These are phyloP conservation scores for Thryonomys swinderianus DNA, from an alignment of 2,113 vertebrate species.

Conservation along the genomic window DNA sequence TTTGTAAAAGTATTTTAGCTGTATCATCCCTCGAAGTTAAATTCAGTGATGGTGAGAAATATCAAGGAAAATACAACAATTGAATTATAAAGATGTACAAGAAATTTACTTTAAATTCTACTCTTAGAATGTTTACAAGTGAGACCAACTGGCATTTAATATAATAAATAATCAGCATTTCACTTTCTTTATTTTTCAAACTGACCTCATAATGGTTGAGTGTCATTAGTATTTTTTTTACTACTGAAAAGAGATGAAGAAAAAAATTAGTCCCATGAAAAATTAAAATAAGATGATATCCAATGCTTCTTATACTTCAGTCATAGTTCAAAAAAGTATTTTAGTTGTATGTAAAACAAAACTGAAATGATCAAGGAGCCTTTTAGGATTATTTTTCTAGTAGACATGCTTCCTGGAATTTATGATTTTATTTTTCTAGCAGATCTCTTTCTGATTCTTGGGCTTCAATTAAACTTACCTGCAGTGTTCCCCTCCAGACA, in stretches of 20 bases:
- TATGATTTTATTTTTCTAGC: neutral
- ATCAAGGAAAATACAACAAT: neutral
- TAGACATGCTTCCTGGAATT: neutral
- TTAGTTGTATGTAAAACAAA: neutral
- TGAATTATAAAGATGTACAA: neutral
- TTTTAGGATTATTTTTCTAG: neutral
- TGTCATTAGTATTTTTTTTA: neutral
- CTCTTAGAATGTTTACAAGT: neutral
- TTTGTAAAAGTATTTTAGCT: neutral
- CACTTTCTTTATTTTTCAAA: neutral
- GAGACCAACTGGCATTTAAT: neutral
- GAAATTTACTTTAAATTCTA: slow-evolving; percentile 15
- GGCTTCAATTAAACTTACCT: neutral
- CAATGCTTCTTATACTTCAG: neutral
- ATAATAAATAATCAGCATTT: neutral
- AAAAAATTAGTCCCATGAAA: neutral
- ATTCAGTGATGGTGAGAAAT: neutral
- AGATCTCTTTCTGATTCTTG: slow-evolving; percentile 38
- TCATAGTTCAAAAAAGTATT: neutral
- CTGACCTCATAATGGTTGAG: neutral
- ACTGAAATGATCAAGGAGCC: neutral
- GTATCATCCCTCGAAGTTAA: neutral
- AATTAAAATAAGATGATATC: neutral
- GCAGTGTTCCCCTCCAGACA: neutral
- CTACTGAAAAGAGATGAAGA: neutral